Evolutionary conservation across 2,797 vertebrate species (phyloP).

Genomic region (Mormyrus proboscirostris): DNA sequence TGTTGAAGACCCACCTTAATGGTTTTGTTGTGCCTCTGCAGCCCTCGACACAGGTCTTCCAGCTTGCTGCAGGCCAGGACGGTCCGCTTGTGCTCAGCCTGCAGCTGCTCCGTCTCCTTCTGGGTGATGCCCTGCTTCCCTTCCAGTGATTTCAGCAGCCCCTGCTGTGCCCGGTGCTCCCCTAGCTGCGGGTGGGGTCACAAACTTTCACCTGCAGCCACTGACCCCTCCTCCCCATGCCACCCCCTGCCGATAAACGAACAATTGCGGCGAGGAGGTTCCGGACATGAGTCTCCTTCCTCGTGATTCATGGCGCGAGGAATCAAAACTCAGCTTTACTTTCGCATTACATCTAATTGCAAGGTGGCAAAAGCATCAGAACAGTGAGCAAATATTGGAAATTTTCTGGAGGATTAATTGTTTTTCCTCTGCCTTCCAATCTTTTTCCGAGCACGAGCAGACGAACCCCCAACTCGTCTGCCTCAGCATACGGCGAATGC

Average conservation of each 20-base stretch:
- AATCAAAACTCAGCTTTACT: not conserved
- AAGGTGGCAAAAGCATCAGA: not conserved
- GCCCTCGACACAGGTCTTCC: slow-evolving; percentile 80
- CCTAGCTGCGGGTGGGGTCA: slow-evolving; percentile 55
- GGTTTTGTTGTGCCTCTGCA: slow-evolving; percentile 78
- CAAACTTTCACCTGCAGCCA: not conserved
- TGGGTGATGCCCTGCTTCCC: slow-evolving; percentile 62
- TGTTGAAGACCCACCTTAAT: slow-evolving; percentile 66
- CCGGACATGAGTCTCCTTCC: not conserved
- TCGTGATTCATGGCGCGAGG: not conserved
- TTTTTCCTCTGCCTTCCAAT: not conserved
- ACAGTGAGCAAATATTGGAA: not conserved
- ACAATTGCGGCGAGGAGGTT: not conserved
- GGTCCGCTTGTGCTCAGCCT: slow-evolving; percentile 69
- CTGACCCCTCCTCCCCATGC: no score
- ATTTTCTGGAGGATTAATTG: not conserved
- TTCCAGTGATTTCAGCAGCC: slow-evolving; percentile 65
- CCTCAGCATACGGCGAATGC: not conserved
- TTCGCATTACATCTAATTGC: not conserved
- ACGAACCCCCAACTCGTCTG: not conserved
- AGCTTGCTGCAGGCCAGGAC: slow-evolving; percentile 75
- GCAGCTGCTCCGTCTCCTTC: slow-evolving; percentile 76
- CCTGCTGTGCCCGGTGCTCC: slow-evolving; percentile 66
- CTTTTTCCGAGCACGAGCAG: not conserved
- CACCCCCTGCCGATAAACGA: not conserved